phyloP scores from a whole-genome alignment of 2,113 vertebrate species.

The Myrmecophaga tridactyla region DNA sequence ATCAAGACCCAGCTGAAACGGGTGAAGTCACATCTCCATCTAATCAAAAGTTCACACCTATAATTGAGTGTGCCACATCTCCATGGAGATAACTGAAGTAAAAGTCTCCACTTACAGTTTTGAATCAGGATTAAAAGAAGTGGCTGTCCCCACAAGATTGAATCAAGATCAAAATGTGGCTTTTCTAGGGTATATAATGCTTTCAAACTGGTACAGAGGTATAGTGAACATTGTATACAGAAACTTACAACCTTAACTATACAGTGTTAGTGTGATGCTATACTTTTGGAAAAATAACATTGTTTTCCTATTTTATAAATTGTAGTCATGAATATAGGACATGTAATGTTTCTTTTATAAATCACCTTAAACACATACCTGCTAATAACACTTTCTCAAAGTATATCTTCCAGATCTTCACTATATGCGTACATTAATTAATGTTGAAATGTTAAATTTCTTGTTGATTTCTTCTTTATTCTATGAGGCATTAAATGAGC shows the following conservation, averaged over 20 bases:
- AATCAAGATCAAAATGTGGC: too few relatives aligned
- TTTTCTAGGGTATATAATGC: too few relatives aligned
- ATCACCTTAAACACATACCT: conserved; percentile 70
- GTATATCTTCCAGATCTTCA: conserved; percentile 61
- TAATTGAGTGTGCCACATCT: too few relatives aligned
- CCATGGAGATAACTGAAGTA: too few relatives aligned
- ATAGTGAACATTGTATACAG: conserved; percentile 43
- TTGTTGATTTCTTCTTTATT: conserved; percentile 66
- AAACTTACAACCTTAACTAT: conserved; percentile 58
- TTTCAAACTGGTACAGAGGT: conserved; percentile 35
- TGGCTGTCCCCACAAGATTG: too few relatives aligned
- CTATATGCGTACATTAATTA: conserved; percentile 70
- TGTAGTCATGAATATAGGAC: conserved; percentile 71
- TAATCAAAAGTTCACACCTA: too few relatives aligned
- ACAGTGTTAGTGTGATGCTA: conserved; percentile 75
- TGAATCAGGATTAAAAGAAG: too few relatives aligned
- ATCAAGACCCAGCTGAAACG: too few relatives aligned
- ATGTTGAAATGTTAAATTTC: conserved; percentile 62
- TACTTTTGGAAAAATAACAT: conserved; percentile 63
- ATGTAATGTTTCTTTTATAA: conserved; percentile 77
- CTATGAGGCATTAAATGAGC: conserved; percentile 18
- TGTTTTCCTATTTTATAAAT: conserved; percentile 68
- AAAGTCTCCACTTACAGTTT: too few relatives aligned
- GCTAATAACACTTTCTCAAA: conserved; percentile 65
- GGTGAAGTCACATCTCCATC: too few relatives aligned